phyloP scores from a whole-genome alignment of 2,888 invertebrate species.

The Oligia fasciuncula region DNA sequence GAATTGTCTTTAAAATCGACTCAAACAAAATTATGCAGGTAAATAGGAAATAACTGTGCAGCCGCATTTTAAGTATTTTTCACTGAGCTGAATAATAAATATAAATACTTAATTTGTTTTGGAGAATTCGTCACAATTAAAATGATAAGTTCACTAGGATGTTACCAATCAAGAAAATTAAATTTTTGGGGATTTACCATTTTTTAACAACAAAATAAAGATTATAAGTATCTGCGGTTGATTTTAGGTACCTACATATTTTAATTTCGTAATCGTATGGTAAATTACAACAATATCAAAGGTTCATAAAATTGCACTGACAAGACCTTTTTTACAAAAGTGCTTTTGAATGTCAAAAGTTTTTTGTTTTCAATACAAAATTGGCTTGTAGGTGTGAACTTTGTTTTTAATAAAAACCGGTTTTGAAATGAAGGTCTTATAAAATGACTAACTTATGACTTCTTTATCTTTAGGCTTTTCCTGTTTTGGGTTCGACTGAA shows the following conservation, averaged over 20 bases:
- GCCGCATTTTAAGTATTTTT: background rate
- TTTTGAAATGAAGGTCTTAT: conserved; percentile 32
- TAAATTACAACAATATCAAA: conserved; percentile 33
- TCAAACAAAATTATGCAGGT: background rate
- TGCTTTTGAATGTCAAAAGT: conserved; percentile 52
- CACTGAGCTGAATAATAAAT: background rate
- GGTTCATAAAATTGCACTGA: conserved; percentile 29
- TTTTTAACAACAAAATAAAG: background rate
- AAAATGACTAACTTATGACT: conserved; percentile 42
- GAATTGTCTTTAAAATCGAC: conserved; percentile 12
- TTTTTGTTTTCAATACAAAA: conserved; percentile 44
- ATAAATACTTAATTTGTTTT: background rate
- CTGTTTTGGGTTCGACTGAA: conserved; percentile 7
- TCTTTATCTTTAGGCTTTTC: conserved; percentile 4
- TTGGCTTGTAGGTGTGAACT: conserved; percentile 37
- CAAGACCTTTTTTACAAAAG: conserved; percentile 37
- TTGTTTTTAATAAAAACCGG: conserved; percentile 41
- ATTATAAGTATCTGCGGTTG: conserved; percentile 15
- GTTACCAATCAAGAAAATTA: conserved; percentile 1
- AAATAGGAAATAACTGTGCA: background rate
- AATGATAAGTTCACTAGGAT: background rate
- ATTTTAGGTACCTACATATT: conserved; percentile 15
- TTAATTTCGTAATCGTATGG: background rate
- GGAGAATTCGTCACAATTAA: background rate
- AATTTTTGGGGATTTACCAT: background rate